A percentile compares a stretch with the other conserved stretches of the same genome.
Conservation (phyloP, 2,888 invertebrate genomes). For the Invenusta paracnida region DNA sequence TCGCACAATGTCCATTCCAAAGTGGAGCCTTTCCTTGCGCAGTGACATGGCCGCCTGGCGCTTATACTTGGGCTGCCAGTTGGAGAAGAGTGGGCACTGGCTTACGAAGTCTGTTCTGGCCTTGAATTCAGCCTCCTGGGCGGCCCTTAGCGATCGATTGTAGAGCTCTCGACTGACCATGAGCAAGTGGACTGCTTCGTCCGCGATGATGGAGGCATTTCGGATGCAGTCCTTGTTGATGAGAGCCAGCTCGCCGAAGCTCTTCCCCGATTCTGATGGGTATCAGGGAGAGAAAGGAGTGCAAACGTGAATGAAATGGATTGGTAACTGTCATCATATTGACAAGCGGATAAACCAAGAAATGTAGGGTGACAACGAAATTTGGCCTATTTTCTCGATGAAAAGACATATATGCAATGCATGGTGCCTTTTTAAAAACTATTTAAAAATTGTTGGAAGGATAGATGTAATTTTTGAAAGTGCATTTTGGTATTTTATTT, state of each 20-base stretch:
- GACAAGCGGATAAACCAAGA: too few species aligned
- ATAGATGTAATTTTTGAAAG: too few species aligned
- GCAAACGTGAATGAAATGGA: too few species aligned
- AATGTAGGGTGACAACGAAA: too few species aligned
- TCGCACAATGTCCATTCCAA: conserved; percentile 52
- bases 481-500: too few species aligned
- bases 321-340: too few species aligned
- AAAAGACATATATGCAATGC: too few species aligned
- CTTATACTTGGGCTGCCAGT: conserved; percentile 53
- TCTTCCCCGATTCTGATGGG: conserved; percentile 54
- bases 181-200: conserved; percentile 54
- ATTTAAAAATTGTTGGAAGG: too few species aligned
- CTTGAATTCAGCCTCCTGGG: conserved; percentile 53
- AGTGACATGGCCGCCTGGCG: conserved; percentile 57
- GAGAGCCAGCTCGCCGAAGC: conserved; percentile 59
- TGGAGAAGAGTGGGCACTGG: conserved; percentile 52
- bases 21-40: conserved; percentile 51
- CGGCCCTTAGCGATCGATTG: conserved; percentile 49
- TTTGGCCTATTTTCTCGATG: too few species aligned
- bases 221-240: conserved; percentile 58
- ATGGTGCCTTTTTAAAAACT: too few species aligned
- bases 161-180: conserved; percentile 57
- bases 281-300: neutral
- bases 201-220: conserved; percentile 58
- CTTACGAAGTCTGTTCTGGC: conserved; percentile 54